Base-by-base conservation (phyloP, 2,113 vertebrate species). In the Lamprotornis superbus region DNA sequence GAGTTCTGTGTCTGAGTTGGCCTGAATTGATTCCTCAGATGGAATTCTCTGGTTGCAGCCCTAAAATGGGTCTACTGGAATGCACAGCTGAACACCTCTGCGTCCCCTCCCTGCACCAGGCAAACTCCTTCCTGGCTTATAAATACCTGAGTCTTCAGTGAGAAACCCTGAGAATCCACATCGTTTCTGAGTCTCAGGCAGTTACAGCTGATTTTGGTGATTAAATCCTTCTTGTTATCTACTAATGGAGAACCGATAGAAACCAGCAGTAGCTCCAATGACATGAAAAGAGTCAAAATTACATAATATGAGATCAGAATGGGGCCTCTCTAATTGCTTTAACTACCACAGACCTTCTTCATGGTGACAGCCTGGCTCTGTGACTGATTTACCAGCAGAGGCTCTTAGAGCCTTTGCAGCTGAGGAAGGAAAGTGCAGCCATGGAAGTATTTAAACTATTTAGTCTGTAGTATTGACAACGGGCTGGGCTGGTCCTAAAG, bases 401-500 rank as follows among this genome's bases (percentile, higher is more conserved):
- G 33, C 65, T 56, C 31, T 35, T 75, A 15, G 33, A 81, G 59
- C 67, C 44, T 69, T 40, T 59, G 57, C 61, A 80, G 88, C 31
- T 53, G 42, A 52, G 56, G 30, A 40, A 10, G 28, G 14, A n/a
- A 74, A 82, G 40, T 3, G 15, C 8, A 61, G 30, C 68, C 10
- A 7, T 39, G 65, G 84, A 87, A 91, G 64, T 47, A 57, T 55
- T 83, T 76, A 78, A 86, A 73, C 59, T 6, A 22, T 74, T 84
- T 18, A 13, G 22, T 20, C 16, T 91, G n/a, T 50, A 44, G 40
- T 35, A 47, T 49, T 86, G 92, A 84, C 46, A 52, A 90, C 68
- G 80, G 74, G 30, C 40, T 97, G 59, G 67, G 25, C 57, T 86
- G 56, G 28, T 63, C 64, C 87, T 82, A 81, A 92, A 95, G 55